Evolutionary conservation across 2,113 vertebrate genomes (phyloP), one percentile per base, ranked within the genome.

Genomic region (Pimephales promelas): DNA sequence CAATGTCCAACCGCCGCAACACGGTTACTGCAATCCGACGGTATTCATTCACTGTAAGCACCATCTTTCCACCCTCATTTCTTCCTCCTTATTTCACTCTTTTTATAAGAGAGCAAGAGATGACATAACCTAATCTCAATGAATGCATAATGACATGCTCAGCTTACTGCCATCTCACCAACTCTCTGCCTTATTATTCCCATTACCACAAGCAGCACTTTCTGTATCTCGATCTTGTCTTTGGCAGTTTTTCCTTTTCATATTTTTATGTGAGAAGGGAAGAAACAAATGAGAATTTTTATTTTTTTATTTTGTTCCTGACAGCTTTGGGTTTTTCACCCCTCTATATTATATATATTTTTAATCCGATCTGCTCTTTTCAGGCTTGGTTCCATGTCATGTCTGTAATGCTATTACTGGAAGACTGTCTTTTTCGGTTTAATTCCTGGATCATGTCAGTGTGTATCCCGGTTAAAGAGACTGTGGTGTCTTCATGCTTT

Each of bases 121-220:
- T 87, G 83, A 87, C 75, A 81, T 81, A 68, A 80, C 24, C 75
- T 80, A 79, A 83, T 87, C 76, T 85, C 70, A 24, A 57, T 74
- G 68, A 83, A 49, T 66, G 66, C 74, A 18, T 83, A 85, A 87
- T 74, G 83, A 85, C 83, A 64, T 31, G 57, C 74, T 85, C 79
- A 34, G 59, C 62, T 84, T 54, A 66, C 79, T 11, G 31, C 61
- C 72, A 52, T 70, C 28, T 24, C 34, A 54, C 54, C 16, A 61
- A 56, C 54, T 86, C 54, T 62, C n/a, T 45, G 56, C 31, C 52
- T 64, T 52, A 45, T 57, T 47, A 45, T 86, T 75, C 43, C 52
- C 77, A 80, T 86, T 81, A 26, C 52, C 10, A 5, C 80, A n/a
- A 70, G 43, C 57, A 28, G 8, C 59, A 16, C 64, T 83, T 40